phyloP scores from a whole-genome alignment of 2,113 vertebrate genomes.

The human (Homo sapiens) region GRCh38 chr3:142118001-142118500 shows the following conservation, averaged over 20 bases:
- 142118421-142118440: not conserved
- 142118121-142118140: not conserved
- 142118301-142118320: not conserved
- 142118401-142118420: not conserved
- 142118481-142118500: not conserved
- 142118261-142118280: conserved; percentile 1
- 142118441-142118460: conserved; percentile 2
- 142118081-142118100: not conserved
- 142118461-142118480: not conserved
- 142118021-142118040: no score
- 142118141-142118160: not conserved
- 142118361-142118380: not conserved
- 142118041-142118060: no score
- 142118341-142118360: not conserved
- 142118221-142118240: not conserved
- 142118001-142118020: no score
- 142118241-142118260: not conserved
- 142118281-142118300: not conserved
- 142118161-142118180: not conserved
- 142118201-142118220: not conserved
- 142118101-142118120: not conserved
- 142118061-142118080: no score
- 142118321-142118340: not conserved
- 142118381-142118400: not conserved
- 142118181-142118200: not conserved